These are phyloP conservation scores for Corynorhinus townsendii DNA, from an alignment of 2,113 vertebrate species.

Conservation along the genomic window DNA sequence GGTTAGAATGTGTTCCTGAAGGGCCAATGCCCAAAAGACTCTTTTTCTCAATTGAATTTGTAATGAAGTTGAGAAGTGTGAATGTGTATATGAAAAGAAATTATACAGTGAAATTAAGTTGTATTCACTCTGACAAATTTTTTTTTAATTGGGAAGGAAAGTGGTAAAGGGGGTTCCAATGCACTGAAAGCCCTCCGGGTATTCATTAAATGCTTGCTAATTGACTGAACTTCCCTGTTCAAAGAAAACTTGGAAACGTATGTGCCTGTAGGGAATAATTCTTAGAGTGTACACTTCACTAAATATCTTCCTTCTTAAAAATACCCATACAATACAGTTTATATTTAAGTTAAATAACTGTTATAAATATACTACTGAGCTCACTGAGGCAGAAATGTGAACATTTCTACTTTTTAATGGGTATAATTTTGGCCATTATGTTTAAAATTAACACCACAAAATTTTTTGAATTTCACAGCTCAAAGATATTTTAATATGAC, in stretches of 20 bases:
- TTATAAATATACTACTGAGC: not conserved
- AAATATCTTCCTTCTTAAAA: not conserved
- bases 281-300: not conserved
- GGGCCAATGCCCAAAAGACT: not conserved
- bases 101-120: not conserved
- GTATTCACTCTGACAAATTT: not conserved
- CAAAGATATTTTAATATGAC: not conserved
- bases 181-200: not conserved
- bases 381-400: not conserved
- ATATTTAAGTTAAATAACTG: conserved; percentile 40
- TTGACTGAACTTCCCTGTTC: conserved; percentile 12
- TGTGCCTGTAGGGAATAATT: not conserved
- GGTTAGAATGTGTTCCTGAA: not conserved
- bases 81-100: not conserved
- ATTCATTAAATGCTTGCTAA: conserved; percentile 40
- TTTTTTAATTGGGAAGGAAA: not conserved
- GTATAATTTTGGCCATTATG: not conserved
- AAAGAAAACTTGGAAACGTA: conserved; percentile 2
- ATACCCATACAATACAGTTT: not conserved
- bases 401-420: conserved; percentile 23
- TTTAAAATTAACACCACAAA: not conserved
- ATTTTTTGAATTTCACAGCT: not conserved
- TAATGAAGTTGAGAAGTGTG: not conserved
- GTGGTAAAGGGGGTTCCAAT: not conserved
- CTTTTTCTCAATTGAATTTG: not conserved